phyloP scores from a whole-genome alignment of 2,797 vertebrate species.

The Acestrorhynchus altus region DNA sequence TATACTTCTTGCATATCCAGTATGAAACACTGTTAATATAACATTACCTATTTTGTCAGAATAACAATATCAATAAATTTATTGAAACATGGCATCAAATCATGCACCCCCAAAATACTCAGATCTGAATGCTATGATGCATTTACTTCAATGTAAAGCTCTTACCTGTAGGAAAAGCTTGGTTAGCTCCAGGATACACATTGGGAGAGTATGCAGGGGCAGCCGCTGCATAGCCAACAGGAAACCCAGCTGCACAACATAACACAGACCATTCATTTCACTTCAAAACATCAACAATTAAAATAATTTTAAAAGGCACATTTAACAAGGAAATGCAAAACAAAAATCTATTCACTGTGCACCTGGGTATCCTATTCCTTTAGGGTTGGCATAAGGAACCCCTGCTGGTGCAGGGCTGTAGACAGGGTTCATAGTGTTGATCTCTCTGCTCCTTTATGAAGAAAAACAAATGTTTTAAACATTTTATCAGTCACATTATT shows the following conservation, averaged over 20 bases:
- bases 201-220: constrained; percentile 90
- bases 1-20: too few relatives aligned
- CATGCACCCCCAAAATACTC: background rate
- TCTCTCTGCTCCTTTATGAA: constrained; percentile 55
- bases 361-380: constrained; percentile 98
- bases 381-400: constrained; percentile 95
- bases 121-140: background rate
- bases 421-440: constrained; percentile 93
- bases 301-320: too few relatives aligned
- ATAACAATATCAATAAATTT: too few relatives aligned
- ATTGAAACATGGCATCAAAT: too few relatives aligned
- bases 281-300: background rate
- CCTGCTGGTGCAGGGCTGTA: constrained; percentile 97
- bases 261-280: background rate
- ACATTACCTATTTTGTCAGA: too few relatives aligned
- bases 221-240: constrained; percentile 92
- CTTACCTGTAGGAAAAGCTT: constrained; percentile 90
- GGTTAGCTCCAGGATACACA: constrained; percentile 91
- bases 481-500: too few relatives aligned
- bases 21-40: too few relatives aligned
- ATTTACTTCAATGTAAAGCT: background rate
- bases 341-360: constrained; percentile 50
- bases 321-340: background rate
- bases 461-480: constrained; percentile 40
- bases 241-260: constrained; percentile 86